Conservation (phyloP, 2,888 invertebrate genomes). For the Hypercompe scribonia region DNA sequence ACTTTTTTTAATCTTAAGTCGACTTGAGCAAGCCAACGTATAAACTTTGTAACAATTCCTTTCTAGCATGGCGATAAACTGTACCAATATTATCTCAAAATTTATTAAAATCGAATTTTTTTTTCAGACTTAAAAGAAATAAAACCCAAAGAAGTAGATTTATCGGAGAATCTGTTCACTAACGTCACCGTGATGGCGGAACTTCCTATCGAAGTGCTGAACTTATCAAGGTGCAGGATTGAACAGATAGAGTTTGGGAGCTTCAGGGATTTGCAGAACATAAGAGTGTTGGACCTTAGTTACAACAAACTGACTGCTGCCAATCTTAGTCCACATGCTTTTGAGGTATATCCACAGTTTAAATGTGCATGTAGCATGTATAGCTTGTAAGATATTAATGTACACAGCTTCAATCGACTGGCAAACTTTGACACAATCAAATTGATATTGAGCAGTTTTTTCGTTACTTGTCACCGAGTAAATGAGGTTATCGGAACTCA, state of each 20-base stretch:
- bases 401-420: background rate
- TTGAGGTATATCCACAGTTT: slow-evolving; percentile 85
- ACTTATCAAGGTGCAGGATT: slow-evolving; percentile 89
- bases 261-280: slow-evolving; percentile 88
- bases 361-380: background rate
- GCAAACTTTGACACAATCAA: too few species aligned
- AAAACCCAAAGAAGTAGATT: slow-evolving; percentile 72
- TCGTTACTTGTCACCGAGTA: too few species aligned
- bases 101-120: background rate
- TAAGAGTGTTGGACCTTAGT: slow-evolving; percentile 89
- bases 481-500: too few species aligned
- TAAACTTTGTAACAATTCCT: too few species aligned
- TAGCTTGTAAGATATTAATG: background rate
- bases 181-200: slow-evolving; percentile 85
- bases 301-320: slow-evolving; percentile 88
- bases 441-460: too few species aligned
- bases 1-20: too few species aligned
- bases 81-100: too few species aligned
- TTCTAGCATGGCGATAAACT: too few species aligned
- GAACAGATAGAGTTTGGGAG: slow-evolving; percentile 86
- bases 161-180: slow-evolving; percentile 79
- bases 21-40: too few species aligned
- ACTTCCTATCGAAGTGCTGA: slow-evolving; percentile 84
- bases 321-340: slow-evolving; percentile 87
- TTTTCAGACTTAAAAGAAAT: slow-evolving; percentile 65